Percentiles rank a stretch among this genome's conserved stretches.
Evolutionary conservation across 2,113 vertebrate genomes (phyloP).

Genomic region (Podarcis raffonei): DNA sequence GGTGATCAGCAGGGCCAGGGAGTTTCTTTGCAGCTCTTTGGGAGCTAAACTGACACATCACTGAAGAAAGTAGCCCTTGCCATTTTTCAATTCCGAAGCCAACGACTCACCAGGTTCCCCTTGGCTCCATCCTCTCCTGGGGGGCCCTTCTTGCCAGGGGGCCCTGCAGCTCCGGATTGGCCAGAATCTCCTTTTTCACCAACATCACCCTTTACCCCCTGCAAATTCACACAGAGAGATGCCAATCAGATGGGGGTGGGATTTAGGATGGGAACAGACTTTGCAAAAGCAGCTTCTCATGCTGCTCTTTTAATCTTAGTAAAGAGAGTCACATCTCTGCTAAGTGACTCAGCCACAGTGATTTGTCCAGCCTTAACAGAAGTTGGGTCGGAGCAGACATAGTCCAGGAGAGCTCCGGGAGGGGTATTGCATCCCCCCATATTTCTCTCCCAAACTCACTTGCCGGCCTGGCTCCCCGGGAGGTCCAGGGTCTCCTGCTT

Average conservation of each 20-base stretch:
- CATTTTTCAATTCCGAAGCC: neutral
- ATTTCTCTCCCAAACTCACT: conserved; percentile 66
- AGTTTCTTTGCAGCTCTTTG: neutral
- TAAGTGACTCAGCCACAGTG: too few relatives aligned
- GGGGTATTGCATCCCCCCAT: neutral
- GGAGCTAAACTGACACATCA: neutral
- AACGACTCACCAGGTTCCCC: conserved; percentile 82
- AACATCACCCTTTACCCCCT: conserved; percentile 86
- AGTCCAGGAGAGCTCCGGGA: neutral
- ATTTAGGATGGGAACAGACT: neutral
- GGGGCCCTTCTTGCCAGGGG: conserved; percentile 85
- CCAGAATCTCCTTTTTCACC: conserved; percentile 92
- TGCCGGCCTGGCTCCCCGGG: conserved; percentile 77
- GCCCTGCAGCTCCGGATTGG: conserved; percentile 83
- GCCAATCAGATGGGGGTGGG: neutral
- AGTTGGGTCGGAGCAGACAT: neutral
- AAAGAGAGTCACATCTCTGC: neutral
- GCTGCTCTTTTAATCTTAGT: neutral
- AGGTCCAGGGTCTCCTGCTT: conserved; percentile 84
- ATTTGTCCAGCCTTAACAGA: neutral
- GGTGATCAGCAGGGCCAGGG: neutral
- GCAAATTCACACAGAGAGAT: conserved; percentile 16
- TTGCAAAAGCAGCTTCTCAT: neutral
- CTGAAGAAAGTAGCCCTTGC: neutral
- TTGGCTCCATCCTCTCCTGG: conserved; percentile 91